Conservation (phyloP, 2,888 invertebrate genomes). For the Atethmia centrago region DNA sequence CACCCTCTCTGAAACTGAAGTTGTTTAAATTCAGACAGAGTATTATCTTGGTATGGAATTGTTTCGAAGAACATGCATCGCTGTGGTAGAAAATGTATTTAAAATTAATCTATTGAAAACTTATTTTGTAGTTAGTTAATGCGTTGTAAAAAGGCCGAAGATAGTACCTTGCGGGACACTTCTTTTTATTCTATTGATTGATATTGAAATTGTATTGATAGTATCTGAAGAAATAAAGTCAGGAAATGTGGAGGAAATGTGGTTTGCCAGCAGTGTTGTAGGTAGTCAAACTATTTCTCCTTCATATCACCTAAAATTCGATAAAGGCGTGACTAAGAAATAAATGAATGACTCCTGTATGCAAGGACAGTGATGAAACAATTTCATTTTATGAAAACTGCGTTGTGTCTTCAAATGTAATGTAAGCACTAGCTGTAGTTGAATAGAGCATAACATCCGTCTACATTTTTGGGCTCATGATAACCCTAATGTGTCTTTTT, state of each 20-base stretch:
- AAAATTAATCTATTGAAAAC: not conserved
- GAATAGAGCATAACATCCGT: not conserved
- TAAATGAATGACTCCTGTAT: not conserved
- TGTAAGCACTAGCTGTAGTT: not conserved
- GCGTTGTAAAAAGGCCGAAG: not conserved
- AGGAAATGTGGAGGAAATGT: no score
- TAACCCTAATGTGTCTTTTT: not conserved
- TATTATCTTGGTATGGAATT: not conserved
- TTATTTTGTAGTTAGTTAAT: not conserved
- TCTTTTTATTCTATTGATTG: not conserved
- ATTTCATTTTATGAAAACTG: not conserved
- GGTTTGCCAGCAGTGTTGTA: not conserved
- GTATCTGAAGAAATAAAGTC: not conserved
- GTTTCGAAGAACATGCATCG: not conserved
- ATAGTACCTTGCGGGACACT: not conserved
- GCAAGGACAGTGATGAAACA: not conserved
- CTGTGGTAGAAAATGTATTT: not conserved
- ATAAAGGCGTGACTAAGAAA: not conserved
- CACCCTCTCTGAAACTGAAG: slow-evolving; percentile 60
- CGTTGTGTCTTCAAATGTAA: not conserved
- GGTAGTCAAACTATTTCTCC: not conserved
- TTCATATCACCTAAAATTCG: slow-evolving; percentile 2
- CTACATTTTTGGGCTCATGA: not conserved
- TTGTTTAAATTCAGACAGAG: slow-evolving; percentile 22
- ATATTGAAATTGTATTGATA: not conserved